A percentile compares a stretch with the other conserved stretches of the same genome.
Conservation (phyloP, 2,888 invertebrate genomes). For the Andrena camellia region DNA sequence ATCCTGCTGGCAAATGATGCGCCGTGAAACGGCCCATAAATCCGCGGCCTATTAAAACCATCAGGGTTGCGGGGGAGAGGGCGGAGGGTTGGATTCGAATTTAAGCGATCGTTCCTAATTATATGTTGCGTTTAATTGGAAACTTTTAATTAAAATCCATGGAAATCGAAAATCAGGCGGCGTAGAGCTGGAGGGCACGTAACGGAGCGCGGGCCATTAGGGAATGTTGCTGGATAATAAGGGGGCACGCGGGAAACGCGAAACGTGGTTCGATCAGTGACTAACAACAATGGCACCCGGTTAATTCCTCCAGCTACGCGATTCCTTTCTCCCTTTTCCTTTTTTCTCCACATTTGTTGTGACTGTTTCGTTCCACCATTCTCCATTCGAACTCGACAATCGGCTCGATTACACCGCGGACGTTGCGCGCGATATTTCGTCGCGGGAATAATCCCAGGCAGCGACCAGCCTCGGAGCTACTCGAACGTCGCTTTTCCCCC, state of each 20-base stretch:
- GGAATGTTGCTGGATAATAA: slow-evolving; percentile 53
- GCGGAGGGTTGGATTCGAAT: slow-evolving; percentile 7
- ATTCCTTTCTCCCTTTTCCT: slow-evolving; percentile 2
- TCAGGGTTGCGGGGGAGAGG: neutral
- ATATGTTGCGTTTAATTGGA: slow-evolving; percentile 51
- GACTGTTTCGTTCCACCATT: slow-evolving; percentile 8
- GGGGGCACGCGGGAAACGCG: slow-evolving; percentile 23
- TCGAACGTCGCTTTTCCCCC: slow-evolving; percentile 62
- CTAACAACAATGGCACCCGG: slow-evolving; percentile 55
- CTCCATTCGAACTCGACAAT: slow-evolving; percentile 51
- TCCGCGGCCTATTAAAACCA: slow-evolving; percentile 46
- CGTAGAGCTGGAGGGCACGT: neutral
- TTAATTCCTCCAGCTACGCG: slow-evolving; percentile 54
- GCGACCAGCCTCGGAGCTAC: neutral
- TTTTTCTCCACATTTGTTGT: neutral
- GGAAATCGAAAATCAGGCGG: slow-evolving; percentile 38
- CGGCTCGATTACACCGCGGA: slow-evolving; percentile 64
- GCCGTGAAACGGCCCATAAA: slow-evolving; percentile 40
- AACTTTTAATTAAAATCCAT: slow-evolving; percentile 53
- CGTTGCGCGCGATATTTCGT: slow-evolving; percentile 54
- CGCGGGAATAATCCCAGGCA: slow-evolving; percentile 56
- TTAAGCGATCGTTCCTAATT: slow-evolving; percentile 48
- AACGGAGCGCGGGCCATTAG: slow-evolving; percentile 51
- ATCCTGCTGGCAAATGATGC: slow-evolving; percentile 40
- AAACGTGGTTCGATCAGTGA: slow-evolving; percentile 37